Evolutionary conservation across 2,113 vertebrate genomes (phyloP).

Genomic region (zebrafish (Danio rerio)): DNA sequence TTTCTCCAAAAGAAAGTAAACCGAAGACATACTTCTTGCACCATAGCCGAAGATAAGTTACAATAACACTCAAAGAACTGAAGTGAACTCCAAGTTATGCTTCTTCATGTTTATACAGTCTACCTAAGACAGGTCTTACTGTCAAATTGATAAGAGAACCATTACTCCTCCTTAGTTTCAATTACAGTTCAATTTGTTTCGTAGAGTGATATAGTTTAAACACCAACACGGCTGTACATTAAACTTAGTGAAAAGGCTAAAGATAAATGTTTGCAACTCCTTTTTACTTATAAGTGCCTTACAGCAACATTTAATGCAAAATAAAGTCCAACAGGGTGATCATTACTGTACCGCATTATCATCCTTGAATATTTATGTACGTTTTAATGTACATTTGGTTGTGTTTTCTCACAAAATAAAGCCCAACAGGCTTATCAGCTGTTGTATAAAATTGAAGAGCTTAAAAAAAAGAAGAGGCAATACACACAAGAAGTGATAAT

Average conservation of each 20-base stretch:
- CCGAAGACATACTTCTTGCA: constrained; percentile 34
- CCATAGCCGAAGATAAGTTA: constrained; percentile 5
- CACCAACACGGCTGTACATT: background rate
- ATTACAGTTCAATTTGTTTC: constrained; percentile 16
- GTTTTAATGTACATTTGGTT: too few relatives aligned
- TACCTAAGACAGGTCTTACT: background rate
- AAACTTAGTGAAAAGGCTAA: background rate
- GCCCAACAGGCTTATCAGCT: too few relatives aligned
- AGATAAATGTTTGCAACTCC: background rate
- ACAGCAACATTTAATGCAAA: too few relatives aligned
- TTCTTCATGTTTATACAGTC: constrained; percentile 34
- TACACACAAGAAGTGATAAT: too few relatives aligned
- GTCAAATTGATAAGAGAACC: constrained; percentile 12
- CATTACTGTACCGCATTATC: too few relatives aligned
- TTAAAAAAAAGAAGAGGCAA: too few relatives aligned
- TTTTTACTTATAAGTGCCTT: background rate
- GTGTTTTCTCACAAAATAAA: too few relatives aligned
- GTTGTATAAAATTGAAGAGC: too few relatives aligned
- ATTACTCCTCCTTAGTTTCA: constrained; percentile 3
- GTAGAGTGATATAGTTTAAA: background rate
- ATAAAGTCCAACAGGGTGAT: too few relatives aligned
- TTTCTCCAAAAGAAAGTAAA: constrained; percentile 51
- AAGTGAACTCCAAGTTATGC: constrained; percentile 29
- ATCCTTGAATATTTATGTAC: too few relatives aligned
- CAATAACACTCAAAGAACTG: background rate